These are phyloP conservation scores for Coecobrya sp. DNA, from an alignment of 2,888 invertebrate species.

Conservation along the genomic window DNA sequence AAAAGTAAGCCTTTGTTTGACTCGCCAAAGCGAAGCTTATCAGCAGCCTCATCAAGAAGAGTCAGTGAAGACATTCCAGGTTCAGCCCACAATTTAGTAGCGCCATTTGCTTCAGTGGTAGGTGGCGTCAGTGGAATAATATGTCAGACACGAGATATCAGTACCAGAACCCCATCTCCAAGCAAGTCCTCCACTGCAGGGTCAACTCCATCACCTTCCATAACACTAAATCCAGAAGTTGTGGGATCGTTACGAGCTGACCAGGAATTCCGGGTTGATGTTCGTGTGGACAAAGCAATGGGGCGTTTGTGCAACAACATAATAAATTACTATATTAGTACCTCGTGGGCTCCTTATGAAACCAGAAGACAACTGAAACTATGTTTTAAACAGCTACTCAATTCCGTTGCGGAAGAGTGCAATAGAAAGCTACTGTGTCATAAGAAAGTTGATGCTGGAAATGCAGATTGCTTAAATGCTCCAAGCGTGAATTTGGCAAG, in stretches of 20 bases:
- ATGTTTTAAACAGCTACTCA: slow-evolving; percentile 82
- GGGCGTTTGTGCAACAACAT: slow-evolving; percentile 82
- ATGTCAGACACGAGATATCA: neutral
- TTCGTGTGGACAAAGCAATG: slow-evolving; percentile 83
- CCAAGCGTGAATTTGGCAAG: slow-evolving; percentile 53
- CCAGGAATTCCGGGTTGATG: slow-evolving; percentile 82
- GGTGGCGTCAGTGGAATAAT: neutral
- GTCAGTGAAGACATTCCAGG: slow-evolving; percentile 72
- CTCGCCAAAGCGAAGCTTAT: slow-evolving; percentile 58
- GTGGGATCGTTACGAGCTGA: slow-evolving; percentile 31
- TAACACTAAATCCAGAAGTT: slow-evolving; percentile 48
- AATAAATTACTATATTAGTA: slow-evolving; percentile 83
- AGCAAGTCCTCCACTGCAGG: slow-evolving; percentile 53
- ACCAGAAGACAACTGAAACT: slow-evolving; percentile 83
- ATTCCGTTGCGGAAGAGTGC: slow-evolving; percentile 77
- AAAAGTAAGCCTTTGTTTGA: slow-evolving; percentile 48
- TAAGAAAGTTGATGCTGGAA: neutral
- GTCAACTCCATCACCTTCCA: slow-evolving; percentile 72
- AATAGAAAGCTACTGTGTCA: slow-evolving; percentile 56
- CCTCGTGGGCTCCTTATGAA: slow-evolving; percentile 85
- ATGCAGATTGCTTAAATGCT: slow-evolving; percentile 33
- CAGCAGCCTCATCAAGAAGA: slow-evolving; percentile 62
- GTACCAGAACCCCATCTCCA: slow-evolving; percentile 61
- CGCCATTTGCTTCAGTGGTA: neutral
- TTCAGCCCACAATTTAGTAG: neutral